Evolutionary conservation across 2,888 invertebrate genomes (phyloP).

Genomic region (Agriopis leucophaearia): DNA sequence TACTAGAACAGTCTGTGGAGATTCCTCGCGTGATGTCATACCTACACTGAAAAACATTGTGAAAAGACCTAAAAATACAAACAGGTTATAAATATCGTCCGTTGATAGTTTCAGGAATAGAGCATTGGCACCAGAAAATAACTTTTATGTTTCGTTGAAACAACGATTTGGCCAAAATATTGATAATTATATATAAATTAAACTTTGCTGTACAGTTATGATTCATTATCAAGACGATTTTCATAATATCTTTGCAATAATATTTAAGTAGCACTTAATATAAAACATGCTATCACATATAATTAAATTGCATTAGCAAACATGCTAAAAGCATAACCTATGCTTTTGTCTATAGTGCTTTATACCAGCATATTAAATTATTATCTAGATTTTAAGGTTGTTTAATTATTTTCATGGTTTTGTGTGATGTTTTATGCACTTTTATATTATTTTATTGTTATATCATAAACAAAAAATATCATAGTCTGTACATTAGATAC

Average conservation of each 20-base stretch:
- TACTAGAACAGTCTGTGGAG: constrained; percentile 19
- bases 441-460: constrained; percentile 9
- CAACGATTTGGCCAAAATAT: constrained; percentile 4
- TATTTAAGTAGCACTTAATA: not conserved
- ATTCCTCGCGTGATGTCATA: constrained; percentile 17
- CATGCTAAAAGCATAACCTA: not conserved
- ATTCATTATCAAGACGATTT: no score
- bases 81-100: constrained; percentile 26
- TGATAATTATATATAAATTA: not conserved
- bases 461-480: not conserved
- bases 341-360: not conserved
- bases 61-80: constrained; percentile 27
- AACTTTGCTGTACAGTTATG: no score
- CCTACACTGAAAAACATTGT: constrained; percentile 31
- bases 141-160: constrained; percentile 15
- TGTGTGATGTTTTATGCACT: constrained; percentile 9
- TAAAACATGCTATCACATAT: not conserved
- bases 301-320: not conserved
- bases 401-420: constrained; percentile 6
- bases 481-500: not conserved
- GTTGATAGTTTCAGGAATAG: constrained; percentile 30
- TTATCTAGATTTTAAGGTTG: not conserved
- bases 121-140: constrained; percentile 25
- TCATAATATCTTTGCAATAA: not conserved
- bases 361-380: not conserved